phyloP scores from a whole-genome alignment of 2,113 vertebrate genomes.

The Oxyruncus cristatus region DNA sequence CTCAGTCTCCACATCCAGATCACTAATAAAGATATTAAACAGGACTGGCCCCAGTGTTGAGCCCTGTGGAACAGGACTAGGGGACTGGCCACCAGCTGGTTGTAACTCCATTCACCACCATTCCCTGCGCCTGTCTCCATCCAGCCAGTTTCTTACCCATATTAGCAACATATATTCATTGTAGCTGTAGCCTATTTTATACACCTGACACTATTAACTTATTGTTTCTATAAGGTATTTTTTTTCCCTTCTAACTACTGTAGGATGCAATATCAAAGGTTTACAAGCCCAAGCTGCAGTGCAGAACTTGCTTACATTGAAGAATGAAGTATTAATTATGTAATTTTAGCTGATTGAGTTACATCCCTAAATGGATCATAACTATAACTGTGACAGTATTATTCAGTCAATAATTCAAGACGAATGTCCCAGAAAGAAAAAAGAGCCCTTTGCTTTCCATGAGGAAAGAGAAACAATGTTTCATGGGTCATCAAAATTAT shows the following conservation, averaged over 20 bases:
- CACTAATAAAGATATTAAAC: not conserved
- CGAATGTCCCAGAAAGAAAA: not conserved
- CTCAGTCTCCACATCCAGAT: not conserved
- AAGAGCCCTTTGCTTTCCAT: not conserved
- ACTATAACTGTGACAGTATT: not conserved
- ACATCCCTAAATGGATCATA: not conserved
- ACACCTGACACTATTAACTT: not conserved
- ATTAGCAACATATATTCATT: not conserved
- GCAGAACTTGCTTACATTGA: not conserved
- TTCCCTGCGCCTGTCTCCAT: no score
- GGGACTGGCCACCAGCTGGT: fast-evolving
- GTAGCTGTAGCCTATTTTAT: not conserved
- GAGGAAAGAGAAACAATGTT: not conserved
- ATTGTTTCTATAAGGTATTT: not conserved
- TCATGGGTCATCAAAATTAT: not conserved
- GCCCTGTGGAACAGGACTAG: not conserved
- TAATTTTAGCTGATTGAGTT: not conserved
- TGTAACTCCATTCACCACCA: not conserved
- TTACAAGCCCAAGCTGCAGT: not conserved
- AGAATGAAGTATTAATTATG: not conserved
- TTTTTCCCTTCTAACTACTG: not conserved
- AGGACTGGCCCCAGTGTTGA: not conserved
- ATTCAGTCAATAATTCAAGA: not conserved
- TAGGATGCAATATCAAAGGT: not conserved
- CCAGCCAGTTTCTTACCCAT: not conserved